phyloP scores from a whole-genome alignment of 2,113 vertebrate species.

The Lota lota region DNA sequence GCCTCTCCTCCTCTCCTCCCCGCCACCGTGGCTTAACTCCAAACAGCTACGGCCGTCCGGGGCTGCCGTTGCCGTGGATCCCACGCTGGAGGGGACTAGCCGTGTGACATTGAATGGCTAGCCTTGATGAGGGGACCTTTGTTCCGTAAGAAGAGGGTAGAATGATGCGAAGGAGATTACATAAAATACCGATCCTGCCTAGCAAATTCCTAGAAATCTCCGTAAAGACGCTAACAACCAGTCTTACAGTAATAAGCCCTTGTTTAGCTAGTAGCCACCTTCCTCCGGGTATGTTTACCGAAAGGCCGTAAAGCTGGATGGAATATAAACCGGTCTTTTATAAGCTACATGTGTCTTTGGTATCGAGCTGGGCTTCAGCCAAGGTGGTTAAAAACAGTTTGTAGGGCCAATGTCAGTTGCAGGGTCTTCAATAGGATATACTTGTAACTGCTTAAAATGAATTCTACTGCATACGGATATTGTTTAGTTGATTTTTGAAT shows the following conservation, averaged over 20 bases:
- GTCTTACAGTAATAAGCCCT: conserved; percentile 33
- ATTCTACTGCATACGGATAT: neutral
- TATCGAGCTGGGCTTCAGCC: conserved; percentile 2
- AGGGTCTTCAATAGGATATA: conserved; percentile 54
- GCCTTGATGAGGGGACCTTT: conserved; percentile 33
- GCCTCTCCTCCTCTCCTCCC: conserved; percentile 18
- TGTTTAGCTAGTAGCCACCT: conserved; percentile 24
- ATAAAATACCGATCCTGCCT: conserved; percentile 35
- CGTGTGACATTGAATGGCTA: conserved; percentile 29
- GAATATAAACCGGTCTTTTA: conserved; percentile 64
- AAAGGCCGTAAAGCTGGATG: conserved; percentile 41
- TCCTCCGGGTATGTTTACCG: conserved; percentile 56
- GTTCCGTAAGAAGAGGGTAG: conserved; percentile 38
- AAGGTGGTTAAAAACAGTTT: conserved; percentile 32
- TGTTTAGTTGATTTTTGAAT: conserved; percentile 39
- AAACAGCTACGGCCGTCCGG: conserved; percentile 5
- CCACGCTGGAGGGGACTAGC: conserved; percentile 22
- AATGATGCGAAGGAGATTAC: conserved; percentile 34
- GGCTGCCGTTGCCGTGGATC: conserved; percentile 16
- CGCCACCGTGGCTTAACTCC: neutral
- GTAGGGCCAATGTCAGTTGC: conserved; percentile 54
- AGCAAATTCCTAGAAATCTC: conserved; percentile 34
- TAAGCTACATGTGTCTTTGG: conserved; percentile 48
- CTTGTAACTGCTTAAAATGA: conserved; percentile 22
- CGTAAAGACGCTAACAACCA: conserved; percentile 21